phyloP scores from a whole-genome alignment of 2,888 invertebrate species.

The Eulithis prunata region DNA sequence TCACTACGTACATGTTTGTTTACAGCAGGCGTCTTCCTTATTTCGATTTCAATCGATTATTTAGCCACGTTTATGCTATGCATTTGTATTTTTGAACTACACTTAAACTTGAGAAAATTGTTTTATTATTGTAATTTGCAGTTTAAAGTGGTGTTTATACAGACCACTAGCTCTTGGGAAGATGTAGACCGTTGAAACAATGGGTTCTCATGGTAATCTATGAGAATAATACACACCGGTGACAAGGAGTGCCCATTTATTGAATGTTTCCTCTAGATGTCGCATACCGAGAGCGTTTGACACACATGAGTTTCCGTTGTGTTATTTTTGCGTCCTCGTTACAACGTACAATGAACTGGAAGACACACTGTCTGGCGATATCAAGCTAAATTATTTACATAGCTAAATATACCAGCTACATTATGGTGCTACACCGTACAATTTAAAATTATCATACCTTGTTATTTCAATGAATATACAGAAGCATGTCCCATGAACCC shows the following conservation, averaged over 20 bases:
- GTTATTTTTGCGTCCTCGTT: conserved; percentile 61
- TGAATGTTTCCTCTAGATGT: conserved; percentile 35
- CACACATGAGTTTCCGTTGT: conserved; percentile 62
- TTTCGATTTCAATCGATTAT: conserved; percentile 1
- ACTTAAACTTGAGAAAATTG: background rate
- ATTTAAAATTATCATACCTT: too few relatives aligned
- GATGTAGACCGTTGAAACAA: conserved; percentile 8
- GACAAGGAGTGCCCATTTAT: conserved; percentile 31
- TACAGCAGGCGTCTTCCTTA: conserved; percentile 15
- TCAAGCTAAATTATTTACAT: conserved; percentile 26
- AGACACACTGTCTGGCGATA: conserved; percentile 60
- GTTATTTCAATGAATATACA: too few relatives aligned
- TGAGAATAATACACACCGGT: conserved; percentile 12
- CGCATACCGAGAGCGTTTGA: conserved; percentile 48
- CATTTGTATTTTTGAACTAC: background rate
- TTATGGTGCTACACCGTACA: too few relatives aligned
- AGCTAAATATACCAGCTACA: background rate
- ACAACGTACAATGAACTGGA: conserved; percentile 65
- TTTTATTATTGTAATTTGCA: background rate
- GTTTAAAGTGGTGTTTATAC: background rate
- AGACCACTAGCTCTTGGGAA: conserved; percentile 8
- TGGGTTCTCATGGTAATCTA: conserved; percentile 16
- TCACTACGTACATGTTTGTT: conserved; percentile 10
- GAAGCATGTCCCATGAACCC: too few relatives aligned
- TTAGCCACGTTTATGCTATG: background rate